Evolutionary conservation across 2,888 invertebrate species (phyloP), one percentile per base, ranked within the genome.

Genomic region (Ophion slaviceki): DNA sequence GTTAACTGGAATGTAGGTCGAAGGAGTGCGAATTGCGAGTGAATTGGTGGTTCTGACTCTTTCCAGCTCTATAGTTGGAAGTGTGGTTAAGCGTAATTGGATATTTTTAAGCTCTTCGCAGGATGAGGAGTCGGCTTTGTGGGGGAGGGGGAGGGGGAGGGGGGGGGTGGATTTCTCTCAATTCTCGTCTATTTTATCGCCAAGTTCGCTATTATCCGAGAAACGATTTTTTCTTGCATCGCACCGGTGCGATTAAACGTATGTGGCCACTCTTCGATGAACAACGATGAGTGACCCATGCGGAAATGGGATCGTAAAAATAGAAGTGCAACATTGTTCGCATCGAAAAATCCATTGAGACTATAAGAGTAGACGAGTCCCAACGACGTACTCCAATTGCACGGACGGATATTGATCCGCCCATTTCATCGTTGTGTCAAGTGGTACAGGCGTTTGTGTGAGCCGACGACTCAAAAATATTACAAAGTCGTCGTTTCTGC

Each of bases 41-140:
- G 68, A 59, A 36, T 45, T n/a, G 32, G 61, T n/a, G n/a, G 24
- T 45, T 62, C 53, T 61, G 24, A 75, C 62, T 45, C 47, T 71
- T 76, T 66, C n/a, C 24, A 32, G 40, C 67, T 45, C 59, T 64
- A 28, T 17, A 64, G 47, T 40, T 53, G 53, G 20, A 66, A 68
- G 83, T 71, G 80, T 36, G 84, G 85, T 85, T 87, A 82, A 88
- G 66, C 84, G 86, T 87, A 87, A 88, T 88, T 88, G 82, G 84
- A 85, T 81, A 85, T 87, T 85, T 86, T 86, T 84, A 79, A 84
- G 74, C 78, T 81, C 81, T 80, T 47, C 45, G 36, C 14, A 14
- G 53, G 53, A 53, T 17, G 17, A 53, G 53, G 4, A 53, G 17
- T 53, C 1, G 53, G 14, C 14, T 4, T 53, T 53, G 17, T 1